Evolutionary conservation across 2,797 vertebrate genomes (phyloP).

Genomic region (Trichosurus vulpecula): DNA sequence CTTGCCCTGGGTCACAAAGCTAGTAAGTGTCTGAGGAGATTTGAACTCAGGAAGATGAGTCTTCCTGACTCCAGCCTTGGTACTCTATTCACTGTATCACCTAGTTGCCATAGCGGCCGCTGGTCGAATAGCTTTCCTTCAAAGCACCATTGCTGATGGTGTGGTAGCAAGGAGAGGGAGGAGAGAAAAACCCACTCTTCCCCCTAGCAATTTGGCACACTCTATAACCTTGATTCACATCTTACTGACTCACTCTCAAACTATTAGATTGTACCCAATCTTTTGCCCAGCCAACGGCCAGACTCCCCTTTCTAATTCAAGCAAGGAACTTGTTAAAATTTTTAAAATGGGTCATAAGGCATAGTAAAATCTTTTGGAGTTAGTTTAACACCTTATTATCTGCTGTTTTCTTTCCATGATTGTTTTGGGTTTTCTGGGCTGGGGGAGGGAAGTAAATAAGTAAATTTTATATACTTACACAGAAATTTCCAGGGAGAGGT

Average conservation of each 20-base stretch:
- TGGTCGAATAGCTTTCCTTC: not conserved
- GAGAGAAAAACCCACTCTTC: not conserved
- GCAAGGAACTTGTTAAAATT: not conserved
- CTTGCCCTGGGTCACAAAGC: no score
- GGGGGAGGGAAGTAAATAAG: not conserved
- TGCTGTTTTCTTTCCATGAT: not conserved
- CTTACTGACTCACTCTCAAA: not conserved
- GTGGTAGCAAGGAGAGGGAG: not conserved
- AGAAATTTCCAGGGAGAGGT: not conserved
- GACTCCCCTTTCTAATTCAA: not conserved
- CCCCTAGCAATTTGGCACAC: not conserved
- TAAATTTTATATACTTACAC: not conserved
- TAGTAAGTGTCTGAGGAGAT: no score
- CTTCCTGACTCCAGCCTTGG: not conserved
- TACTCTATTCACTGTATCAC: not conserved
- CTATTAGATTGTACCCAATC: not conserved
- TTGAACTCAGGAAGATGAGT: not conserved
- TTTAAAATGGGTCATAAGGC: not conserved
- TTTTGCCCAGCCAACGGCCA: not conserved
- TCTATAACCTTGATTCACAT: not conserved
- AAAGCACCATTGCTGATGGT: not conserved
- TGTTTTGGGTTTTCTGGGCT: not conserved
- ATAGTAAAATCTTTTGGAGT: not conserved
- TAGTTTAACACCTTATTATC: not conserved
- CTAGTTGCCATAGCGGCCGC: not conserved